Base-by-base conservation (phyloP, 30 jellyfish, hydroid and myxozoan genomes). In the Cassiopea andromeda region DNA sequence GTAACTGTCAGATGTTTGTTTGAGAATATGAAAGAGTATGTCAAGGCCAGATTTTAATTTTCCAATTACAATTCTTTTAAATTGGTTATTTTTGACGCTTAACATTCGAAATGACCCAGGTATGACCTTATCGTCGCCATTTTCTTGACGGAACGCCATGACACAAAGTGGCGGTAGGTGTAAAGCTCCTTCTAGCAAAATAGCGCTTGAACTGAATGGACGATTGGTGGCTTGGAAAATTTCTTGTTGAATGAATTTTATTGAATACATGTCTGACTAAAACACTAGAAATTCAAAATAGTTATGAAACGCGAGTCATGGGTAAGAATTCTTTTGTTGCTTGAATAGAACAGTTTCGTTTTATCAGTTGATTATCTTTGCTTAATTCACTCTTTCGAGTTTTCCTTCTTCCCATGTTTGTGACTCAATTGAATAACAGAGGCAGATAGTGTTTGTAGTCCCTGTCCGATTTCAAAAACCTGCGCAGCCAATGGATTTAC, bases 401-500 rank as follows among this genome's bases (percentile, higher is more conserved):
- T 19, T 43, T 9, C 3, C 54, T 7, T 70, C n/a, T 43, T 38
- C 57, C 54, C 79, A 44, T 77, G 74, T 18, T 10, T 48, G 48
- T 44, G 48, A 60, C 17, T 77, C 48, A 46, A 77, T 77, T 77
- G 75, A 77, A 77, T 13, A 49, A 77, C 48, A 9, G 49, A 17
- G 16, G 73, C 86, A 15, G 86, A 77, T 77, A 15, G 48, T 44
- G 86, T 77, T 77, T 77, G 86, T 49, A 77, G 27, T 12, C 27
- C 7, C 45, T 48, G 49, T 18, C 86, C 86, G 86, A 77, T 75
- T 77, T 77, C 86, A 77, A 77, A 77, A 50, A 77, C 69, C 86
- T 48, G 49, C 50, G 49, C 48, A 50, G 27, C 54, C 1, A 7
- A 50, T 74, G 70, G 45, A 47, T 43, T 48, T 50, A 54, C 50